Conservation (phyloP, 2,888 invertebrate genomes). For the Pimpla rufipes region DNA sequence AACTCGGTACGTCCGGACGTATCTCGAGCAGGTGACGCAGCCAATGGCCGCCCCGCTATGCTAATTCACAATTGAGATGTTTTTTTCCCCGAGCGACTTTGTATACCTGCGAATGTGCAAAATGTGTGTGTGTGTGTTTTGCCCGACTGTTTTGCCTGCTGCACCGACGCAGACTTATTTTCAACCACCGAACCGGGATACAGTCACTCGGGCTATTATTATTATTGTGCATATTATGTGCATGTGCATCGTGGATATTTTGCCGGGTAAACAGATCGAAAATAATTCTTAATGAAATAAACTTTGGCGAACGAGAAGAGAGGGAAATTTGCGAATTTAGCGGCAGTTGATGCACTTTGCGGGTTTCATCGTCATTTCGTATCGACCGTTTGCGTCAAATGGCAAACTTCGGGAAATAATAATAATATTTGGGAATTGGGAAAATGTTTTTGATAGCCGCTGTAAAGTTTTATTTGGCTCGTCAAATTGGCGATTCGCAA, state of each 20-base stretch:
- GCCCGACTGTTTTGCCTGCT: neutral
- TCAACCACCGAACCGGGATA: neutral
- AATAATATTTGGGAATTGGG: neutral
- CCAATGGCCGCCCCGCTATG: neutral
- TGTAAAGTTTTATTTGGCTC: no score
- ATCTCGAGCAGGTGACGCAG: slow-evolving; percentile 5
- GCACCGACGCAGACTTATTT: slow-evolving; percentile 19
- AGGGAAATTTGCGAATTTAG: neutral
- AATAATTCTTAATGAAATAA: slow-evolving; percentile 17
- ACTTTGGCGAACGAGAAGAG: neutral
- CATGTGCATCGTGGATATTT: neutral
- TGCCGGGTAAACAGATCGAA: neutral
- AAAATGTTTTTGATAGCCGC: neutral
- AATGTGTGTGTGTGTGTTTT: neutral
- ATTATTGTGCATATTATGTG: neutral
- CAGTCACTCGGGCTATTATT: slow-evolving; percentile 9
- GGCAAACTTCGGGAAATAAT: neutral
- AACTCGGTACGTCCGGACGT: neutral
- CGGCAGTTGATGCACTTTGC: neutral
- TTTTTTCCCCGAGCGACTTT: slow-evolving; percentile 14
- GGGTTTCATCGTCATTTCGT: neutral
- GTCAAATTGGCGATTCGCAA: no score
- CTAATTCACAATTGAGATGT: neutral
- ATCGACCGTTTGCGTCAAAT: neutral
- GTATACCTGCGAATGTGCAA: neutral